Evolutionary conservation across 2,113 vertebrate species (phyloP), one percentile per base, ranked within the genome.

Genomic region (Mellivora capensis): DNA sequence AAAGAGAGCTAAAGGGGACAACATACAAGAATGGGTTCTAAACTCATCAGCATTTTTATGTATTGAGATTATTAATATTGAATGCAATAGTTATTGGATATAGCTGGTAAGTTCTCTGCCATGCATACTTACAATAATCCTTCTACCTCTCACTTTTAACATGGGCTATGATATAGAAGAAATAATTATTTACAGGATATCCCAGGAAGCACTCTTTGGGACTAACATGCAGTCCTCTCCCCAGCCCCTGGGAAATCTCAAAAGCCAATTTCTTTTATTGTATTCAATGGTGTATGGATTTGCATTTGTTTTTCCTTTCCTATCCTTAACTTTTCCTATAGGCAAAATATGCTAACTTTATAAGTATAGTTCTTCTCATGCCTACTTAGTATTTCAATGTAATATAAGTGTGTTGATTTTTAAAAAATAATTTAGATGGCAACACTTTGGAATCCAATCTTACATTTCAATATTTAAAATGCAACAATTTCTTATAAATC

Each of bases 131-230:
- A 98, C 97, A 98, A 98, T 98, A 98, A 98, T 98, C 97, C 98
- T 99, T 98, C 98, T 99, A 99, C 98, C 99, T 99, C 98, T 98
- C 98, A 98, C 97, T 98, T 97, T 98, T 98, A 99, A 98, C 98
- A 98, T 96, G 98, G 98, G 97, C 98, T 98, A 98, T 98, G 98
- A 98, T 96, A 98, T 98, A 98, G 97, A 98, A 96, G 97, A 98
- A 98, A 96, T 94, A 77, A 97, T 76, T 91, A 97, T 91, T 96
- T 97, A 97, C 95, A 96, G 95, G 97, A 80, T 96, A 96, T 97
- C 97, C 97, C 97, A 98, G 97, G 96, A 97, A 96, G 90, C 49
- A 96, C 87, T 96, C 76, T 96, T 93, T 62, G 96, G 90, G 85
- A 95, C 94, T 96, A 54, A 93, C 82, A 11, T 87, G 69, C 93